Base-by-base conservation (phyloP, 2,797 vertebrate species). In the Sebastes aleutianus region DNA sequence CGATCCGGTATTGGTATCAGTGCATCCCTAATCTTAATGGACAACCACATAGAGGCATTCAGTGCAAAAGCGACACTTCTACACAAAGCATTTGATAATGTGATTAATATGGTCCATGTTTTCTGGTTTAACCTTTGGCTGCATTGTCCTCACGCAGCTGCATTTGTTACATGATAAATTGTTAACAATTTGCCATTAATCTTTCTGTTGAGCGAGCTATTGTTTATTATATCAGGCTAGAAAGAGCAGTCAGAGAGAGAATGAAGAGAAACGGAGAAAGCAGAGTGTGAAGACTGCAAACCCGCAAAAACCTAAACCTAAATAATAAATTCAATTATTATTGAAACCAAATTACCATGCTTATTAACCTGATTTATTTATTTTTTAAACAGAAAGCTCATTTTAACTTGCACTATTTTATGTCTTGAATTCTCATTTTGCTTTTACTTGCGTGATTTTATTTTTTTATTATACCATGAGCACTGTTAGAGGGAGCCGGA, bases 111-210 rank as follows among this genome's bases (percentile, higher is more conserved):
- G 3, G n/a, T 43, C 3, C 8, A 13, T 39, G 43, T 43, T 66
- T 77, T 29, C 67, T 64, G 59, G 61, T 22, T 39, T n/a, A 56
- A 58, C 27, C 39, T 43, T 31, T 20, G 26, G 20, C 12, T 22
- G 24, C 34, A 65, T 80, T 73, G 61, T 86, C 22, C 70, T 76
- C 6, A 53, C 32, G 47, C 14, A 5, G 50, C 66, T 57, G 43
- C n/a, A 62, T 8, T 50, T 43, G 39, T 58, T n/a, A 26, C n/a
- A 59, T 54, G 50, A 82, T 43, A 27, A 74, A 58, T 86, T 8
- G 59, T 63, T 56, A 36, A 78, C 36, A 74, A 82, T 76, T 32
- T 53, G 53, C 10, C 12, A 76, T 83, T 31, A 70, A 59, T 80
- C 72, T 74, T 6, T 58, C 16, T n/a, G 57, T 54, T 36, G 22